Conservation (phyloP, 1,140 invertebrate genomes). For the Grapholita molesta region DNA sequence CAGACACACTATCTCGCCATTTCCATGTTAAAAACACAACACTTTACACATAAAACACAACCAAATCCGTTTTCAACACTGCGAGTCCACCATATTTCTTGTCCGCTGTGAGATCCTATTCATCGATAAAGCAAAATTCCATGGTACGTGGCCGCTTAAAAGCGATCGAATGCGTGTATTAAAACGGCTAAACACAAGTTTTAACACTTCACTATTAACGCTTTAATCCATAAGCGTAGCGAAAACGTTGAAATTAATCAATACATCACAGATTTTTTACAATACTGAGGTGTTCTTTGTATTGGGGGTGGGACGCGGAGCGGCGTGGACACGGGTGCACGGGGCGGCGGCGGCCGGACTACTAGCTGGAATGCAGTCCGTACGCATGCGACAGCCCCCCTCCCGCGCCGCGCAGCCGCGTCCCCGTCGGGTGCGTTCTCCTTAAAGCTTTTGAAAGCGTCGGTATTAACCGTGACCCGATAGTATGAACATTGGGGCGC, state of each 20-base stretch:
- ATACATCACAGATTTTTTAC: constrained; percentile 78
- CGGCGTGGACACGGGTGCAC: constrained; percentile 42
- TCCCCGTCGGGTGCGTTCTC: constrained; percentile 55
- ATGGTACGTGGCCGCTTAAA: constrained; percentile 65
- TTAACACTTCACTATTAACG: constrained; percentile 19
- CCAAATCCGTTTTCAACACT: constrained; percentile 51
- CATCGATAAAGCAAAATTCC: constrained; percentile 76
- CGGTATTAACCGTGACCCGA: constrained; percentile 32
- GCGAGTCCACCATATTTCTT: constrained; percentile 66
- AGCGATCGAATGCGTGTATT: constrained; percentile 47
- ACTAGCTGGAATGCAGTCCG: constrained; percentile 62
- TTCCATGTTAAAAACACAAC: constrained; percentile 43
- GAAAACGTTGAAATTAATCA: constrained; percentile 74
- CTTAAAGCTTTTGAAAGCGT: constrained; percentile 41
- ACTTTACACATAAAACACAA: constrained; percentile 63
- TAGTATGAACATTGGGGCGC: constrained; percentile 21
- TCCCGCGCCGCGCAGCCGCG: constrained; percentile 32
- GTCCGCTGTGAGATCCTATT: constrained; percentile 70
- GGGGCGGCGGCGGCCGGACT: constrained; percentile 63
- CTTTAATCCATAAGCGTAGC: constrained; percentile 41
- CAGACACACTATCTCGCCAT: constrained; percentile 38
- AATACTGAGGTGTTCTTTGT: constrained; percentile 76
- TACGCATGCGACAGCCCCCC: constrained; percentile 62
- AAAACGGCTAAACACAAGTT: constrained; percentile 32
- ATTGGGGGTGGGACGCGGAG: constrained; percentile 57